Conservation (phyloP, 2,888 invertebrate species). For the Sesia bembeciformis region DNA sequence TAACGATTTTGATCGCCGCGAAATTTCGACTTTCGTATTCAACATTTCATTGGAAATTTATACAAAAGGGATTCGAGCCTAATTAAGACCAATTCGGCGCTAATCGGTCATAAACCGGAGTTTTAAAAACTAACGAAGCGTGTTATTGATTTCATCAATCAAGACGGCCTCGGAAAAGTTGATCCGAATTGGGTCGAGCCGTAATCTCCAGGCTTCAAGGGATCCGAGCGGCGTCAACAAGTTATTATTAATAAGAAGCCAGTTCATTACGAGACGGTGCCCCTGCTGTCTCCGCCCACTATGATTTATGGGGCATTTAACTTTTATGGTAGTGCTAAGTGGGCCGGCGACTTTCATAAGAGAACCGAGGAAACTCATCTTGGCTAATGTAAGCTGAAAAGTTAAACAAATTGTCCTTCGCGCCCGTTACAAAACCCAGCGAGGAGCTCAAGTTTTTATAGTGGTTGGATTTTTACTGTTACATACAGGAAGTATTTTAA, state of each 20-base stretch:
- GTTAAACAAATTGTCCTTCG: conserved; percentile 50
- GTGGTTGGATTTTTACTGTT: neutral
- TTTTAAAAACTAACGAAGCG: conserved; percentile 25
- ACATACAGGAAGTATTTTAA: neutral
- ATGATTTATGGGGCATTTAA: conserved; percentile 67
- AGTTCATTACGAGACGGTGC: conserved; percentile 43
- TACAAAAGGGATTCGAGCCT: neutral
- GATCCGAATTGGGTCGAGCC: conserved; percentile 11
- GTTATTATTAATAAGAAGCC: conserved; percentile 51
- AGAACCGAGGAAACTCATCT: conserved; percentile 49
- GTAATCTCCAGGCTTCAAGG: conserved; percentile 18
- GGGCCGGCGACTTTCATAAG: conserved; percentile 48
- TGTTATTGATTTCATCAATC: conserved; percentile 32
- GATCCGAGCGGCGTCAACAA: conserved; percentile 21
- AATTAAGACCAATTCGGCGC: neutral
- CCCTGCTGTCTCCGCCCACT: conserved; percentile 34
- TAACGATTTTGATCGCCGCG: too few relatives aligned
- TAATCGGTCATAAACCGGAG: conserved; percentile 1
- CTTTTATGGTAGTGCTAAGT: conserved; percentile 67
- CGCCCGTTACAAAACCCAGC: conserved; percentile 1
- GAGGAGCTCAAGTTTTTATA: neutral
- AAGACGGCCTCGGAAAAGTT: conserved; percentile 13
- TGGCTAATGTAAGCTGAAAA: conserved; percentile 57
- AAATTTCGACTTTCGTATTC: too few relatives aligned
- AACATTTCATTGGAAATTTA: neutral